Evolutionary conservation across 2,113 vertebrate species (phyloP), one percentile per base, ranked within the genome.

Genomic region (Cyprinodon brontotheroides): DNA sequence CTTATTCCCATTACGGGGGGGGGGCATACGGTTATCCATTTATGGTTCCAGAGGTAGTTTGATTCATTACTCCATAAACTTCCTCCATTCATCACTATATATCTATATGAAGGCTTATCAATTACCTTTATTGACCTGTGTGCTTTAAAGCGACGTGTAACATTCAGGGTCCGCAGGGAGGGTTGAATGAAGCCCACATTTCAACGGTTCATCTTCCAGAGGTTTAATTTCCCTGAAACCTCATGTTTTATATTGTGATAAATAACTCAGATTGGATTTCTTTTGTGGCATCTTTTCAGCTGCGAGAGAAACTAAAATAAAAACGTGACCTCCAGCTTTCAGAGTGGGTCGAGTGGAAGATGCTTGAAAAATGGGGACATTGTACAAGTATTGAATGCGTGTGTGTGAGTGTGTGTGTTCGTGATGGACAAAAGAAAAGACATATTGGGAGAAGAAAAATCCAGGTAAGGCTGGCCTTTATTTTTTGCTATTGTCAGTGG

Each of bases 101-200:
- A 86, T 88, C 84, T 38, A 13, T 84, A 84, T 81, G 86, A 91
- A 79, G 87, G 85, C 79, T 89, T 86, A 89, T 92, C 88, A 91
- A 84, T 93, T 88, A 89, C 79, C 67, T 90, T 75, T 86, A 91
- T 92, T 91, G 88, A 90, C 86, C 80, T 20, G 74, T 84, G 81
- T 77, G 75, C 80, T 72, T 82, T 81, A 80, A 88, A 67, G 75
- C 79, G 86, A 85, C 86, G 85, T 68, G 80, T 75, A 89, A 81
- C 65, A 41, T 74, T 43, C 37, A 5, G 7, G 20, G n/a, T 83
- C 90, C 85, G 76, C 4, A 0, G 81, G 48, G 85, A 61, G 1
- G 63, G 2, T 8, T 0, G 5, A 43, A 43, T 68, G 69, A 70
- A 67, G 80, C 74, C 69, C 61, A 12, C 61, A 72, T 84, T 80